Evolutionary conservation across 2,888 invertebrate species (phyloP), one percentile per base, ranked within the genome.

Genomic region (Cephus pygmeus): DNA sequence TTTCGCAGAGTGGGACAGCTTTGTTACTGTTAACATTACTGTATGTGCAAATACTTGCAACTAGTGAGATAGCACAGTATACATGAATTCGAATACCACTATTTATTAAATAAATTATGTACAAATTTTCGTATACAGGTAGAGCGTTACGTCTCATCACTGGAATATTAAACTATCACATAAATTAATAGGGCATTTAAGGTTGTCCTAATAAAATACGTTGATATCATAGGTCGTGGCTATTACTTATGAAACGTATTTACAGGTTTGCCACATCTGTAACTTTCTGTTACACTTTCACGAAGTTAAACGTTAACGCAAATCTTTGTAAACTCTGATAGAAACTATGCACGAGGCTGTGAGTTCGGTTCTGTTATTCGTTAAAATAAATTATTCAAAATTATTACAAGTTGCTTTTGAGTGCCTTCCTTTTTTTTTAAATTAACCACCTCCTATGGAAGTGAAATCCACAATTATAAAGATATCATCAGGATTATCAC

Each of bases 81-180:
- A 34, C 35, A 34, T 34, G n/a, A 30, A 34, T 73, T 73, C 34
- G 12, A 73, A 34, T 76, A 85, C 84, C 84, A 81, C 83, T 83
- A 81, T 90, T 91, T 90, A 90, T 91, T 90, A 88, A 90, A 91
- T 90, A 89, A 89, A 88, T 89, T 88, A 89, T 88, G 85, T 90
- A 90, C 90, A 90, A 84, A 81, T 87, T 83, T 85, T 88, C 84
- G 83, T 85, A 85, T 85, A 84, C 83, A 84, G 85, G 79, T 85
- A 84, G 83, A 77, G 73, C 79, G 79, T 84, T 83, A 78, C 69
- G 76, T 75, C 79, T 77, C 84, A 84, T 86, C 86, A 85, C 85
- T 86, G 86, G 84, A 87, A 87, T 87, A 85, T 84, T 81, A 85
- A 83, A 83, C 83, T 83, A 86, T 81, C 81, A 83, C 84, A 86